Conservation (phyloP, 1,140 invertebrate genomes). For the Nautilus pompilius region DNA sequence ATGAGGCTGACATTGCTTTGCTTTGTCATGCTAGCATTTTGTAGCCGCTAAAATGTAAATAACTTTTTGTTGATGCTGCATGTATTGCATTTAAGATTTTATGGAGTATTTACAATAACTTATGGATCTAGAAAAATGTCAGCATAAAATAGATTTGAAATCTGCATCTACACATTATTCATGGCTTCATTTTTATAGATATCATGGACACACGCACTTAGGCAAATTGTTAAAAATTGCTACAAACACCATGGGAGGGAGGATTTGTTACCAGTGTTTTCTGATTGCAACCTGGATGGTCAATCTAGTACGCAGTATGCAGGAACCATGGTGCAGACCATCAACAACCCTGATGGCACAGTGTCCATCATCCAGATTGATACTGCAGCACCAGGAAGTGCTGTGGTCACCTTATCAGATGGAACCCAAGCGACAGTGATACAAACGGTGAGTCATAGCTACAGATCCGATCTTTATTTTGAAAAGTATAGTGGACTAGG, state of each 20-base stretch:
- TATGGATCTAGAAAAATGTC: not conserved
- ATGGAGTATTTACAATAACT: not conserved
- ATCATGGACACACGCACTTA: constrained; percentile 94
- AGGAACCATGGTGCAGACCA: constrained; percentile 85
- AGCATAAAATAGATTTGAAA: not conserved
- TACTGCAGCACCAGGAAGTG: constrained; percentile 67
- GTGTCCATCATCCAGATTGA: constrained; percentile 96
- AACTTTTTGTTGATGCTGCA: not conserved
- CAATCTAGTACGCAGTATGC: constrained; percentile 8
- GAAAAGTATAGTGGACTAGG: no score
- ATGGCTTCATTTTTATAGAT: constrained; percentile 64
- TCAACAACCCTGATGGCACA: constrained; percentile 93
- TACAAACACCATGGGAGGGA: constrained; percentile 97
- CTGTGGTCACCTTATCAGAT: constrained; percentile 88
- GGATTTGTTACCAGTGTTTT: constrained; percentile 90
- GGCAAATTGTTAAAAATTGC: constrained; percentile 97
- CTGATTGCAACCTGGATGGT: constrained; percentile 64
- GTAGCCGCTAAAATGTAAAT: not conserved
- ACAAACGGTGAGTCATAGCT: constrained; percentile 68
- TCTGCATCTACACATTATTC: not conserved
- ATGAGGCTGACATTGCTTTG: not conserved
- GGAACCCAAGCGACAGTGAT: constrained; percentile 93
- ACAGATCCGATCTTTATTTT: not conserved
- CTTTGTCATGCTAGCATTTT: not conserved
- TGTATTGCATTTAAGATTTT: no score